These are phyloP conservation scores for Gulo gulo DNA, from an alignment of 2,113 vertebrate genomes.

Conservation along the genomic window DNA sequence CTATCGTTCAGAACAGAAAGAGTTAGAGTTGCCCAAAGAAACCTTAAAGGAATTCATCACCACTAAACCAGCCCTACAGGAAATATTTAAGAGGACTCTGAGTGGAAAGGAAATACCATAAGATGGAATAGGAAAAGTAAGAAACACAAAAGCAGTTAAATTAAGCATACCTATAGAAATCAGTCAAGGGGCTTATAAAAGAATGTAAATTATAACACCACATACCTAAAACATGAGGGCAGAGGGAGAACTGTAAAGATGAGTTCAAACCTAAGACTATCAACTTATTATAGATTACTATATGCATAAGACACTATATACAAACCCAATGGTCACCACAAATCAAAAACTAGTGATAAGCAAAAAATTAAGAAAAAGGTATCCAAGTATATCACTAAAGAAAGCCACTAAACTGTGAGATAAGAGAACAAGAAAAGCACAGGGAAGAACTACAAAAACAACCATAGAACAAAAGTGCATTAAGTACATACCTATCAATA, in stretches of 20 bases:
- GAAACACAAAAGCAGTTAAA: not conserved
- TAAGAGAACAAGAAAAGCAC: not conserved
- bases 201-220: not conserved
- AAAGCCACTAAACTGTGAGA: not conserved
- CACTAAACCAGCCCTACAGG: not conserved
- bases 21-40: not conserved
- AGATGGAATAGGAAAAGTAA: not conserved
- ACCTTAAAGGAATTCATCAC: not conserved
- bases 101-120: not conserved
- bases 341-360: not conserved
- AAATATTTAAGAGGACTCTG: not conserved
- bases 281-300: not conserved
- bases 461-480: not conserved
- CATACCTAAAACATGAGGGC: not conserved
- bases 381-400: not conserved
- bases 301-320: not conserved
- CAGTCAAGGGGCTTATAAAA: not conserved
- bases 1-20: not conserved
- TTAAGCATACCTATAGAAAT: not conserved
- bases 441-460: not conserved
- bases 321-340: not conserved
- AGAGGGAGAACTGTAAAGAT: not conserved
- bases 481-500: not conserved
- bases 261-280: not conserved
- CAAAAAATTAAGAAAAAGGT: not conserved